Evolutionary conservation across 2,113 vertebrate species (phyloP), one percentile per base, ranked within the genome.

Genomic region (Chaetodon trifascialis): DNA sequence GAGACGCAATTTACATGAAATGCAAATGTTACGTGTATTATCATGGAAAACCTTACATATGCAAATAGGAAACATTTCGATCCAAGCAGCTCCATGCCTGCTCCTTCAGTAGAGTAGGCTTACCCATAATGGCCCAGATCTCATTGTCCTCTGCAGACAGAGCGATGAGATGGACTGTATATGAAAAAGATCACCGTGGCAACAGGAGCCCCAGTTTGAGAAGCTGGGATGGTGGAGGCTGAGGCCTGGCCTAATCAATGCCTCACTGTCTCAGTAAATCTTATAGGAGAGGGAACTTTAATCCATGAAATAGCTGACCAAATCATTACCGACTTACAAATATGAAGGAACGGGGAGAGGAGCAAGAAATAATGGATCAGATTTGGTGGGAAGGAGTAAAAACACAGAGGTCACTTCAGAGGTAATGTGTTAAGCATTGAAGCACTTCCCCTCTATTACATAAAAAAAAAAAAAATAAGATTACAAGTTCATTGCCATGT

Each of bases 121-220:
- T 86, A 84, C 70, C 81, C 63, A 72, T 81, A 88, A 90, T 77
- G 70, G 82, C 76, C 85, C 86, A 84, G 74, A 91, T 92, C 82
- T 89, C 84, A 93, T 91, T 93, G 90, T 94, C 79, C 82, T 87
- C 79, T 1, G 34, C 73, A 85, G 86, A 88, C 77, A 71, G 67
- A 80, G 86, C 73, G 82, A 84, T 77, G 77, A 93, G 85, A 92
- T 80, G 83, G 85, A 90, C 86, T 86, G 83, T 90, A 88, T 87
- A 87, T 92, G 89, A 86, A 89, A 89, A 91, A 84, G 86, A 93
- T 94, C 89, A 89, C 92, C 88, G 89, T 94, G 91, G 93, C 91
- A 94, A 94, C 94, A 92, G 79, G 80, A 93, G 90, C 85, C 80
- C 85, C 81, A 87, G 80, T 90, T 91, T 90, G 80, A 90, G 73